Percentiles rank a stretch among this genome's conserved stretches.
Evolutionary conservation across 2,113 vertebrate genomes (phyloP).

Genomic region (Esox niger): DNA sequence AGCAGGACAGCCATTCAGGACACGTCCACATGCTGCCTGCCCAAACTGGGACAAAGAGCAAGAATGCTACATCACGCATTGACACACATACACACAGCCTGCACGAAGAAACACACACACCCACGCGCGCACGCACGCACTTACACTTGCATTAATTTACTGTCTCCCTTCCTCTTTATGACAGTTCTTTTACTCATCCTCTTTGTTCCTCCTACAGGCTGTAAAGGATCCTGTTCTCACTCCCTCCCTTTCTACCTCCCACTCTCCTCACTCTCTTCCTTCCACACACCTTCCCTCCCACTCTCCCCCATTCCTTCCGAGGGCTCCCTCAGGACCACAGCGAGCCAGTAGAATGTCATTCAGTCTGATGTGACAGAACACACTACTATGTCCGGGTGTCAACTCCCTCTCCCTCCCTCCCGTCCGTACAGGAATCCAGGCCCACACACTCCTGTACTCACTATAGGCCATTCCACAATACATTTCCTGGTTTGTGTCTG

Average conservation of each 20-base stretch:
- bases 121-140: conserved; percentile 30
- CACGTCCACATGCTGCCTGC: conserved; percentile 57
- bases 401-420: conserved; percentile 26
- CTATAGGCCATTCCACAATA: background rate
- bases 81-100: conserved; percentile 28
- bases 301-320: conserved; percentile 33
- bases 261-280: background rate
- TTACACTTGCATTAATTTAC: conserved; percentile 16
- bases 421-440: background rate
- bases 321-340: conserved; percentile 54
- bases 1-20: conserved; percentile 67
- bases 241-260: conserved; percentile 23
- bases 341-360: conserved; percentile 58
- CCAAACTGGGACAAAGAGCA: conserved; percentile 59
- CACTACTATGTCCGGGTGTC: conserved; percentile 41
- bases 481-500: background rate
- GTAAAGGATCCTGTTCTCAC: background rate
- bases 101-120: conserved; percentile 27
- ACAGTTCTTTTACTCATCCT: conserved; percentile 22
- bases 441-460: background rate
- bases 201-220: conserved; percentile 1
- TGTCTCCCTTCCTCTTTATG: conserved; percentile 24
- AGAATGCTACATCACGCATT: conserved; percentile 45
- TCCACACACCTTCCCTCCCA: conserved; percentile 13
- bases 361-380: conserved; percentile 33